Conservation (phyloP, 64 coral and sea anemone species). For the Montipora foliosa region DNA sequence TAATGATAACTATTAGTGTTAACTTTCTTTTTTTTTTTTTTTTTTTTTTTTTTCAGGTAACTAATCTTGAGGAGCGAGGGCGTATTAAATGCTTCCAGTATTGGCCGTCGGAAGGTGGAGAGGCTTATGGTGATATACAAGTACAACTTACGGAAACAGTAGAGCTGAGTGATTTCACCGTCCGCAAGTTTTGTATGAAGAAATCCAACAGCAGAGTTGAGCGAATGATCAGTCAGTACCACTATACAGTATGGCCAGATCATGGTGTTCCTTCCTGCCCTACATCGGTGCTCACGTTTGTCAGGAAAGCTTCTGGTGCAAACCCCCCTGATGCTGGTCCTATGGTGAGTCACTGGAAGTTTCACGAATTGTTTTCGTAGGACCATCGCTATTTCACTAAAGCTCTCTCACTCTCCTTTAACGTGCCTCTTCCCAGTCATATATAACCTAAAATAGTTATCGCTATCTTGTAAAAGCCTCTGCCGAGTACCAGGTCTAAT, state of each 20-base stretch:
- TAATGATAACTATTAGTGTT: too few relatives aligned
- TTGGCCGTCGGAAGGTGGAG: conserved; percentile 80
- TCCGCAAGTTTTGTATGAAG: conserved; percentile 71
- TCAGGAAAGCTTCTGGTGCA: conserved; percentile 83
- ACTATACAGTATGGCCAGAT: conserved; percentile 97
- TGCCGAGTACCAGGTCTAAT: too few relatives aligned
- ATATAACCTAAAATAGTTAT: too few relatives aligned
- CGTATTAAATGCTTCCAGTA: conserved; percentile 93
- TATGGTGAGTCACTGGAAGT: conserved; percentile 70
- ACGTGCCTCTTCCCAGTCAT: too few relatives aligned
- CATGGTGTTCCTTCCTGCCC: conserved; percentile 87
- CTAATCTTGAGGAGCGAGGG: conserved; percentile 93
- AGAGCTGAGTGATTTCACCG: conserved; percentile 90
- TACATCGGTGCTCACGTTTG: conserved; percentile 91
- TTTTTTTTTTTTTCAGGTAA: conserved; percentile 53
- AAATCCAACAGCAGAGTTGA: conserved; percentile 65
- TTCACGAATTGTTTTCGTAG: neutral
- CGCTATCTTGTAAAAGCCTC: too few relatives aligned
- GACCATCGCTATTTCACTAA: neutral
- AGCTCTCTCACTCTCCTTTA: too few relatives aligned
- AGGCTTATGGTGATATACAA: conserved; percentile 58
- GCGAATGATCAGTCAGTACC: conserved; percentile 83
- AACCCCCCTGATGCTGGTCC: conserved; percentile 91
- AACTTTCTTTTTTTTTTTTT: neutral
- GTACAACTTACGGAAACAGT: conserved; percentile 67